phyloP scores from a whole-genome alignment of 2,113 vertebrate species.

The Pipra filicauda region DNA sequence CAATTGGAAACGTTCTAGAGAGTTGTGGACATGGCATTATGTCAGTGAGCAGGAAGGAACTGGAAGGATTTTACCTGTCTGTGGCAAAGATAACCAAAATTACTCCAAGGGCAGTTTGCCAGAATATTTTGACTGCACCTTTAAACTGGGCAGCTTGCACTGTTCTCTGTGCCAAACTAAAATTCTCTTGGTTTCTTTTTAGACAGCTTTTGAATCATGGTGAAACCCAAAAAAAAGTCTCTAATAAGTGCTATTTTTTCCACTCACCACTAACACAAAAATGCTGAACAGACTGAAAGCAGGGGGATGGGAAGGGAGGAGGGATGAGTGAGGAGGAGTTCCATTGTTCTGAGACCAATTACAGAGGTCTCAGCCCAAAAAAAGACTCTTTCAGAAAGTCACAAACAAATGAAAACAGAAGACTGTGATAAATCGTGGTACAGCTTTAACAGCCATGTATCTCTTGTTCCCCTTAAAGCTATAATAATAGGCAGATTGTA shows the following conservation, averaged over 20 bases:
- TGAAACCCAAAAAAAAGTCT: neutral
- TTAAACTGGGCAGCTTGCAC: slow-evolving; percentile 16
- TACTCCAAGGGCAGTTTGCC: neutral
- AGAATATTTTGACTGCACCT: neutral
- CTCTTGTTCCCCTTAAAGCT: neutral
- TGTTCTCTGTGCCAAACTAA: slow-evolving; percentile 15
- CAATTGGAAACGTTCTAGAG: neutral
- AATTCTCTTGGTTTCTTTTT: slow-evolving; percentile 5
- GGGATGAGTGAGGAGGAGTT: slow-evolving; percentile 52
- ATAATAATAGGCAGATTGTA: slow-evolving; percentile 7
- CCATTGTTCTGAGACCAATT: slow-evolving; percentile 63
- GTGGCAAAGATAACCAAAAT: slow-evolving; percentile 1
- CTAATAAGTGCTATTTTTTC: slow-evolving; percentile 27
- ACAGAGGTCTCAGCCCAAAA: slow-evolving; percentile 55
- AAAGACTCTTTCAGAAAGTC: slow-evolving; percentile 57
- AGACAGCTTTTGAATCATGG: neutral
- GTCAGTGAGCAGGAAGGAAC: neutral
- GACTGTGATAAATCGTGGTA: slow-evolving; percentile 25
- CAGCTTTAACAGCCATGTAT: neutral
- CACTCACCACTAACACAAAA: slow-evolving; percentile 1
- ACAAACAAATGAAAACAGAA: slow-evolving; percentile 49
- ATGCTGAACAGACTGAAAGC: slow-evolving; percentile 39
- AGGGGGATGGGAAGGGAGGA: slow-evolving; percentile 36
- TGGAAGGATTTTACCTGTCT: slow-evolving; percentile 15
- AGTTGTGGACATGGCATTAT: neutral